phyloP scores from a whole-genome alignment of 2,797 vertebrate genomes.

The Characodon lateralis region DNA sequence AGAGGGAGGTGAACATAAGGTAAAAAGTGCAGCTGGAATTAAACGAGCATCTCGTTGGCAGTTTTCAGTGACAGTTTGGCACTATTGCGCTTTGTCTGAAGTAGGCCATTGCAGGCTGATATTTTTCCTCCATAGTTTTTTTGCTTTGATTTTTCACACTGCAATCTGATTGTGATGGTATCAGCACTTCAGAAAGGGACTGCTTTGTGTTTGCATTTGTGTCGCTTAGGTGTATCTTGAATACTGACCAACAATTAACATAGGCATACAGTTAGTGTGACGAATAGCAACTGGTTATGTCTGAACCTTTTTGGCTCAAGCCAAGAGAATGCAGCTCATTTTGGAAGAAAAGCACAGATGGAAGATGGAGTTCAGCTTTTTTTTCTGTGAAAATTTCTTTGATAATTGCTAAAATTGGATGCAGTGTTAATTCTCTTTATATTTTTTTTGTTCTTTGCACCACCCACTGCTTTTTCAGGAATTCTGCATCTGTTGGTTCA shows the following conservation, averaged over 20 bases:
- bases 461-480: conserved; percentile 8
- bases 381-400: conserved; percentile 12
- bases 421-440: background rate
- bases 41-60: conserved; percentile 20
- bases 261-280: conserved; percentile 22
- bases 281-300: conserved; percentile 14
- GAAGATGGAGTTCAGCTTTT: background rate
- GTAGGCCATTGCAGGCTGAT: conserved; percentile 34
- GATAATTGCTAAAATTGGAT: conserved; percentile 5
- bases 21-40: conserved; percentile 24
- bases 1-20: conserved; percentile 14
- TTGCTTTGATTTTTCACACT: conserved; percentile 42
- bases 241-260: conserved; percentile 12
- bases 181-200: conserved; percentile 28
- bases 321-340: conserved; percentile 7
- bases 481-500: conserved; percentile 35
- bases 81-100: conserved; percentile 34
- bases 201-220: conserved; percentile 3
- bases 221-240: conserved; percentile 17
- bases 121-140: conserved; percentile 20
- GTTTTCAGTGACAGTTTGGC: conserved; percentile 38
- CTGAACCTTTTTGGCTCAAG: conserved; percentile 18
- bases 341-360: background rate
- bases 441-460: background rate
- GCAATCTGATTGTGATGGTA: conserved; percentile 34